These are phyloP conservation scores for Drosophila lacteicornis DNA, from an alignment of 1,140 invertebrate genomes.

Conservation along the genomic window DNA sequence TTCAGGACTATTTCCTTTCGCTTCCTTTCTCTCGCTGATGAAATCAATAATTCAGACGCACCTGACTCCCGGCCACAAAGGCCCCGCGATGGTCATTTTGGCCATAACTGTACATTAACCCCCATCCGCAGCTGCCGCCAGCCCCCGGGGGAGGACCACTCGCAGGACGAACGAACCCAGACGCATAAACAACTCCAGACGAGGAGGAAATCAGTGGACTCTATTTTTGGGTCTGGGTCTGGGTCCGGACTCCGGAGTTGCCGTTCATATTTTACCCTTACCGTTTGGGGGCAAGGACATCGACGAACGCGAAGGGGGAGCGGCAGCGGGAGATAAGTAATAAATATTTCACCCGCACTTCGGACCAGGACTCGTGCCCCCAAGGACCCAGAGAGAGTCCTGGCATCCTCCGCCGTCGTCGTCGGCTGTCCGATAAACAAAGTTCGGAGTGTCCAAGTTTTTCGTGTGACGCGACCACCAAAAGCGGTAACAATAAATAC, in stretches of 20 bases:
- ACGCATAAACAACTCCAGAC: slow-evolving; percentile 68
- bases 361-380: slow-evolving; percentile 38
- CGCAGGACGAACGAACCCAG: slow-evolving; percentile 39
- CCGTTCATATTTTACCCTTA: slow-evolving; percentile 63
- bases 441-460: slow-evolving; percentile 64
- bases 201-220: slow-evolving; percentile 57
- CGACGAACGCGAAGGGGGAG: slow-evolving; percentile 7
- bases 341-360: slow-evolving; percentile 61
- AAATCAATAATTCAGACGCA: slow-evolving; percentile 48
- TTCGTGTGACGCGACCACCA: slow-evolving; percentile 64
- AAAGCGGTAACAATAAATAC: slow-evolving; percentile 78
- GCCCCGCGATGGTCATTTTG: slow-evolving; percentile 43
- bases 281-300: slow-evolving; percentile 25
- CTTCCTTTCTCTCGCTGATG: background rate
- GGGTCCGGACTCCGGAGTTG: background rate
- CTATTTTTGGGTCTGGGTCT: slow-evolving; percentile 18
- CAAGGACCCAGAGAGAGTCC: slow-evolving; percentile 14
- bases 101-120: slow-evolving; percentile 54
- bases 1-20: background rate
- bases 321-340: slow-evolving; percentile 53
- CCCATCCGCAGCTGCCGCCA: slow-evolving; percentile 16
- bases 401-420: background rate
- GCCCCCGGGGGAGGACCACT: slow-evolving; percentile 2
- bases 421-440: slow-evolving; percentile 46
- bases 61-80: slow-evolving; percentile 22